phyloP scores from a whole-genome alignment of 2,888 invertebrate genomes.

The Agrotis exclamationis region DNA sequence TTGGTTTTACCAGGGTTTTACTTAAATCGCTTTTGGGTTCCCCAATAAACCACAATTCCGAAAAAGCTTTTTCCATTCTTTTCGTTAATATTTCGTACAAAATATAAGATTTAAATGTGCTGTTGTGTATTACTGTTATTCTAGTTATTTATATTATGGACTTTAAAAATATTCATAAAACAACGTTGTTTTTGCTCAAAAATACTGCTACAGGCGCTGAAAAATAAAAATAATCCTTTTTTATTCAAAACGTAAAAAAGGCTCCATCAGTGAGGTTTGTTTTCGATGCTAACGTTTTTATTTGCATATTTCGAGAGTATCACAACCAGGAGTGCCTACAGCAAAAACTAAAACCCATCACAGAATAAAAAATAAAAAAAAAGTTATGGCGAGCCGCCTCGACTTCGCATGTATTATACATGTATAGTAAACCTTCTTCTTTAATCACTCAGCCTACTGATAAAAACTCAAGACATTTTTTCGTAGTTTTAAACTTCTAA shows the following conservation, averaged over 20 bases:
- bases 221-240: constrained; percentile 12
- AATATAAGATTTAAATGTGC: neutral
- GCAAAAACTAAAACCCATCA: neutral
- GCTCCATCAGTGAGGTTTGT: constrained; percentile 1
- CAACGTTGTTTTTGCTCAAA: neutral
- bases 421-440: too few relatives aligned
- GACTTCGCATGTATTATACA: too few relatives aligned
- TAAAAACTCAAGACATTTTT: too few relatives aligned
- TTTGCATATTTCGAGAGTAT: constrained; percentile 3
- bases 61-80: constrained; percentile 1
- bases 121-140: neutral
- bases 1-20: constrained; percentile 1
- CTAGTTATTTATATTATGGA: neutral
- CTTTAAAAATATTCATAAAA: neutral
- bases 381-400: too few relatives aligned
- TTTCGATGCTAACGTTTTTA: constrained; percentile 9
- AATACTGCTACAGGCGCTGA: neutral
- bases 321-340: neutral
- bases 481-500: too few relatives aligned
- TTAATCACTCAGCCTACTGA: too few relatives aligned
- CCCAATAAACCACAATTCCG: constrained; percentile 1
- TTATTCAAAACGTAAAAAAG: constrained; percentile 9
- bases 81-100: neutral
- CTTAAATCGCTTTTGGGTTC: constrained; percentile 21
- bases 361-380: neutral